phyloP scores from a whole-genome alignment of 2,113 vertebrate species.

The Mionectes macconnelli region DNA sequence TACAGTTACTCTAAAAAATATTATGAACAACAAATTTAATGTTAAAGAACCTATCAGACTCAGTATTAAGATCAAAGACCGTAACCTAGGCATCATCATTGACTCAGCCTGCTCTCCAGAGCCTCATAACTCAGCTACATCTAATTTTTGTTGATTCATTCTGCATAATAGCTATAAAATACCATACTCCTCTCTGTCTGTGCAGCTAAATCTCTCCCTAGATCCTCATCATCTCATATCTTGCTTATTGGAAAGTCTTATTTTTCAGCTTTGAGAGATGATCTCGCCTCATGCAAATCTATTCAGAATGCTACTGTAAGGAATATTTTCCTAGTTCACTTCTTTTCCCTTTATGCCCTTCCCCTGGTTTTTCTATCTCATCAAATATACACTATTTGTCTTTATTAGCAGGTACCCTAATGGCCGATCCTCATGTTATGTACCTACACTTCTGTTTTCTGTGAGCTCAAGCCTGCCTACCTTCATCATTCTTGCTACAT shows the following conservation, averaged over 20 bases:
- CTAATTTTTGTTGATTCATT: slow-evolving; percentile 46
- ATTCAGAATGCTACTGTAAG: background rate
- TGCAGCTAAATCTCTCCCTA: slow-evolving; percentile 18
- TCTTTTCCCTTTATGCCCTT: background rate
- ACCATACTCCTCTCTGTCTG: background rate
- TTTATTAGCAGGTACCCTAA: slow-evolving; percentile 19
- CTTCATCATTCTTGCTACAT: background rate
- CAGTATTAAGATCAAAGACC: background rate
- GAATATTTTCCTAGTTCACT: background rate
- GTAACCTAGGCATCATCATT: background rate
- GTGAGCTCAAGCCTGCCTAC: background rate
- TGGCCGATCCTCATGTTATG: background rate
- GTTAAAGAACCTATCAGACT: background rate
- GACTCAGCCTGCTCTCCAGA: background rate
- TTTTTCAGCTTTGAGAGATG: background rate
- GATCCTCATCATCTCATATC: slow-evolving; percentile 19
- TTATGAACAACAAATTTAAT: background rate
- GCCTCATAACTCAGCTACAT: background rate
- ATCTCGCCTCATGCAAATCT: background rate
- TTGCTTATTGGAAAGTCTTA: slow-evolving; percentile 35
- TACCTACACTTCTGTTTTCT: background rate
- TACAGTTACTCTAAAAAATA: background rate
- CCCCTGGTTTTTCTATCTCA: background rate
- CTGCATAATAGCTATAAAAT: slow-evolving; percentile 17
- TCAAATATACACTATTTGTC: background rate